Conservation (phyloP, 2,113 vertebrate species). For the Brachyistius frenatus region DNA sequence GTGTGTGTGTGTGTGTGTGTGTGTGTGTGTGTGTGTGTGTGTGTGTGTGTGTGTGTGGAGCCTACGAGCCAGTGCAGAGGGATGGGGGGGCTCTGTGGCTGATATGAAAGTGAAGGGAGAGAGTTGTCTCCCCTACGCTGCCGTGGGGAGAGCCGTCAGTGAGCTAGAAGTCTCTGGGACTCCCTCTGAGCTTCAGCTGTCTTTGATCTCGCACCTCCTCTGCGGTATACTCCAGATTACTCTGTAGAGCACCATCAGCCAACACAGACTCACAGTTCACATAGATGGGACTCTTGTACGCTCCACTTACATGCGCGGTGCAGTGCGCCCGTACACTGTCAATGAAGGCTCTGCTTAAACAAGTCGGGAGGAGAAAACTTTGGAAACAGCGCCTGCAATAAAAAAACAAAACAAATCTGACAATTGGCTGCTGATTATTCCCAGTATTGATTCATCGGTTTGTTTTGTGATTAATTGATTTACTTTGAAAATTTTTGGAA, state of each 20-base stretch:
- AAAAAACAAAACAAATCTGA: not conserved
- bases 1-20: conserved; percentile 15
- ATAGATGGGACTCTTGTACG: conserved; percentile 34
- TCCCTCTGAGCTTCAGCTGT: conserved; percentile 73
- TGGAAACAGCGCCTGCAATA: not conserved
- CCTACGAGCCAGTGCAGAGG: conserved; percentile 42
- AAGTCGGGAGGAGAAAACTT: conserved; percentile 12
- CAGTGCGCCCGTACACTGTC: not conserved
- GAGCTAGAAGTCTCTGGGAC: conserved; percentile 77
- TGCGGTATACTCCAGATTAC: conserved; percentile 49
- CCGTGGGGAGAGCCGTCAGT: conserved; percentile 73
- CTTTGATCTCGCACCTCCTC: conserved; percentile 76
- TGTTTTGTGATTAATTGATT: too few relatives aligned
- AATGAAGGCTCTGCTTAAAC: not conserved
- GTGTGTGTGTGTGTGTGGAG: conserved; percentile 48
- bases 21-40: conserved; percentile 3
- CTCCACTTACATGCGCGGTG: conserved; percentile 38
- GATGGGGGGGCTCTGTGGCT: conserved; percentile 68
- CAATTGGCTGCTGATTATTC: not conserved
- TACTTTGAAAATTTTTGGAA: too few relatives aligned
- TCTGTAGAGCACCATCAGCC: conserved; percentile 59
- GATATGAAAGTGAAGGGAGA: conserved; percentile 81
- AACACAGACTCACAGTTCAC: conserved; percentile 50
- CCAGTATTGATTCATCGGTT: not conserved
- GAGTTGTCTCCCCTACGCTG: conserved; percentile 74